phyloP scores from a whole-genome alignment of 2,888 invertebrate species.

The Ophion slaviceki region DNA sequence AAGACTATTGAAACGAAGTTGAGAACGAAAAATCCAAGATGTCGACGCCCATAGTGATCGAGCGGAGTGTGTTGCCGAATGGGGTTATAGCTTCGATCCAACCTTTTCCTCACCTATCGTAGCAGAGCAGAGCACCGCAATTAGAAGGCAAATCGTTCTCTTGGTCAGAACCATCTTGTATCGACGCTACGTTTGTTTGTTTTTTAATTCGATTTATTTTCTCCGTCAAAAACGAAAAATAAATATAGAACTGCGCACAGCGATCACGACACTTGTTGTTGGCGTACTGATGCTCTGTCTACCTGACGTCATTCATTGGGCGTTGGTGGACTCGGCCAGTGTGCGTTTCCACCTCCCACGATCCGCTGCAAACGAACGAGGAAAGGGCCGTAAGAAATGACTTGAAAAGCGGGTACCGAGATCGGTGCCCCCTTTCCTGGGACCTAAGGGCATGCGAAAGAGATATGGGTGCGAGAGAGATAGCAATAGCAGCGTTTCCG shows the following conservation, averaged over 20 bases:
- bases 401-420: constrained; percentile 28
- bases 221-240: constrained; percentile 24
- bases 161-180: constrained; percentile 45
- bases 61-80: constrained; percentile 42
- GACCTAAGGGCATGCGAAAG: not conserved
- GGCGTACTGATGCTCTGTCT: constrained; percentile 57
- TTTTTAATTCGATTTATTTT: not conserved
- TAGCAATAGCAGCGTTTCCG: not conserved
- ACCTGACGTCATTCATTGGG: constrained; percentile 75
- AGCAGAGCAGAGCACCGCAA: constrained; percentile 52
- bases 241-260: constrained; percentile 40
- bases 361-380: constrained; percentile 11
- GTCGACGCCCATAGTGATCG: constrained; percentile 57
- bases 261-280: constrained; percentile 63
- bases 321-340: constrained; percentile 69
- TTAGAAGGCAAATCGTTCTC: constrained; percentile 16
- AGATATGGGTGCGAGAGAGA: not conserved
- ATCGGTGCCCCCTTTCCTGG: not conserved
- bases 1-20: not conserved
- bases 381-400: constrained; percentile 60
- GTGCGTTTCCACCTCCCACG: constrained; percentile 48
- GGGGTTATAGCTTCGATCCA: not conserved
- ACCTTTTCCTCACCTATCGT: constrained; percentile 67
- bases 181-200: not conserved
- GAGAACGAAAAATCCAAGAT: constrained; percentile 56